Conservation (phyloP, 2,113 vertebrate genomes). For the Caranx melampygus region DNA sequence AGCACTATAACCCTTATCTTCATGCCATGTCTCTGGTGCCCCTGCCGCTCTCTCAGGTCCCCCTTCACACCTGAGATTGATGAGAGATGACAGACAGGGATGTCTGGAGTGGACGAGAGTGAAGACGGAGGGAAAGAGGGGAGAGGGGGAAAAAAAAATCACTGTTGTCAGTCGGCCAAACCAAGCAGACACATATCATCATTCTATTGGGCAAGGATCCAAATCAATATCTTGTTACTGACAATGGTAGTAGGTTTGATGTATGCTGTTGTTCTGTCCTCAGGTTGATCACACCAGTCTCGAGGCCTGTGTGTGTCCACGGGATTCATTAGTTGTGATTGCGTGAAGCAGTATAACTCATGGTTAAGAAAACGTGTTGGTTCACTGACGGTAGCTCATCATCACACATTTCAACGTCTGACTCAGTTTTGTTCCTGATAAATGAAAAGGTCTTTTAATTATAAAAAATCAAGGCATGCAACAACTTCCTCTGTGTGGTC, state of each 20-base stretch:
- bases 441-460: constrained; percentile 31
- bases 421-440: constrained; percentile 28
- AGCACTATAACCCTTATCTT: constrained; percentile 67
- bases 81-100: constrained; percentile 62
- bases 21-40: constrained; percentile 65
- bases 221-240: constrained; percentile 68
- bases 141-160: constrained; percentile 19
- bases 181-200: constrained; percentile 61
- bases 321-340: constrained; percentile 12
- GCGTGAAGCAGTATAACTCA: constrained; percentile 17
- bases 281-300: constrained; percentile 38
- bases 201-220: constrained; percentile 48
- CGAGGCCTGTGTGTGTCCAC: neutral
- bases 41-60: constrained; percentile 54
- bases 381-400: constrained; percentile 34
- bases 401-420: constrained; percentile 32
- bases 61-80: constrained; percentile 60
- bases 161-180: constrained; percentile 49
- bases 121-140: constrained; percentile 17
- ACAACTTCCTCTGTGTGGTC: constrained; percentile 14
- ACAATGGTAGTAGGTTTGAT: constrained; percentile 54
- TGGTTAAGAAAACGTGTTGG: constrained; percentile 10
- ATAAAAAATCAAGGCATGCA: constrained; percentile 39
- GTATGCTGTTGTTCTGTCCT: constrained; percentile 47
- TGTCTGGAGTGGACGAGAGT: constrained; percentile 46